Conservation (phyloP, 64 coral and sea anemone species). For the Dendrophyllia cribrosa region DNA sequence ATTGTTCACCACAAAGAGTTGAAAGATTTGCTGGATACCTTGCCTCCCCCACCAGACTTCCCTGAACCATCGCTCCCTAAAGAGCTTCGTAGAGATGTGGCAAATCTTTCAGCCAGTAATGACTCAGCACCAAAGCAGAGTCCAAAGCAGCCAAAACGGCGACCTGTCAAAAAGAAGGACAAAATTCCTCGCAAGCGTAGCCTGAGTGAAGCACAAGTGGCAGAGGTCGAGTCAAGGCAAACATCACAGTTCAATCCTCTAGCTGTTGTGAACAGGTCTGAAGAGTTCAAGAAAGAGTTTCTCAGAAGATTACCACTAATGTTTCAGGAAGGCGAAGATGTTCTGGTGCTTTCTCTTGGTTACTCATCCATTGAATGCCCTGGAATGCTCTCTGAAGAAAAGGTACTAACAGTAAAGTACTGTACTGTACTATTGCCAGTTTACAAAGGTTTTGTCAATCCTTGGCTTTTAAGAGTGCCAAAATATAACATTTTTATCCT, state of each 20-base stretch:
- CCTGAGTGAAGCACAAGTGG: neutral
- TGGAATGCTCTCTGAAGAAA: slow-evolving; percentile 84
- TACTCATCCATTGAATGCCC: slow-evolving; percentile 70
- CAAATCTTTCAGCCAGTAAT: neutral
- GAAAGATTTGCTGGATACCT: slow-evolving; percentile 11
- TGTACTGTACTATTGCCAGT: too few species aligned
- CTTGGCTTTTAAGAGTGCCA: too few species aligned
- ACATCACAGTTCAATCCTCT: slow-evolving; percentile 12
- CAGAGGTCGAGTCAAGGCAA: neutral
- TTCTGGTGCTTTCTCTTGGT: slow-evolving; percentile 71
- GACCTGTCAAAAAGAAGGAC: neutral
- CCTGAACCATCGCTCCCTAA: neutral
- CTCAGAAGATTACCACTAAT: slow-evolving; percentile 28
- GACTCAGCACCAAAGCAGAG: slow-evolving; percentile 6
- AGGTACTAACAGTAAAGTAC: slow-evolving; percentile 7
- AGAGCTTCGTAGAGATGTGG: neutral
- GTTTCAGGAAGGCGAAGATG: slow-evolving; percentile 56
- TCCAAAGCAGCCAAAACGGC: slow-evolving; percentile 31
- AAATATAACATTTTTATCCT: too few species aligned
- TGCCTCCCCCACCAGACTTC: neutral
- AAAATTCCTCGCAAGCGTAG: neutral
- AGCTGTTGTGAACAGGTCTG: slow-evolving; percentile 15
- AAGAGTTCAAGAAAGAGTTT: slow-evolving; percentile 62
- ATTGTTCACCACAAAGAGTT: slow-evolving; percentile 7
- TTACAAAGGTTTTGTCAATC: too few species aligned